Conservation (phyloP, 2,888 invertebrate species). For the Ommatoiulus sabulosus region DNA sequence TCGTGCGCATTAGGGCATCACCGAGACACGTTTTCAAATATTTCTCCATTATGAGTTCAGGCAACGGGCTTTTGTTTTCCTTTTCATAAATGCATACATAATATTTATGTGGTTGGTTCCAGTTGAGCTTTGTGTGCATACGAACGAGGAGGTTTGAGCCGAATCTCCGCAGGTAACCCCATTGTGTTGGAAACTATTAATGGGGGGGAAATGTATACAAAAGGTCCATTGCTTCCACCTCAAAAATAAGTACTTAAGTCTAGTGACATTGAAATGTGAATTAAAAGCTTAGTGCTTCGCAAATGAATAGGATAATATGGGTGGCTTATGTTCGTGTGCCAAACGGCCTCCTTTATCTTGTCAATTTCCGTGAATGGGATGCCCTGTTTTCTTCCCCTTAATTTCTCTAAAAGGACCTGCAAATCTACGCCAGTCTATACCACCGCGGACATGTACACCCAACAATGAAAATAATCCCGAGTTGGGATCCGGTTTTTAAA, state of each 20-base stretch:
- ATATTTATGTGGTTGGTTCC: constrained; percentile 42
- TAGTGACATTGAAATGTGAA: constrained; percentile 55
- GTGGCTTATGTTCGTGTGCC: constrained; percentile 56
- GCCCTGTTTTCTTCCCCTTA: constrained; percentile 28
- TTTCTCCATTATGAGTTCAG: not conserved
- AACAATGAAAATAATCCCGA: constrained; percentile 43
- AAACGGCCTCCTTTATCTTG: constrained; percentile 51
- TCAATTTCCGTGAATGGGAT: constrained; percentile 47
- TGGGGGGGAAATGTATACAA: constrained; percentile 42
- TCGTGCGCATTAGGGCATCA: constrained; percentile 9
- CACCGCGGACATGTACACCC: not conserved
- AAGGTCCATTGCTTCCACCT: constrained; percentile 48
- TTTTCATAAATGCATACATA: constrained; percentile 31
- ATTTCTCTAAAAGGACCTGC: constrained; percentile 34
- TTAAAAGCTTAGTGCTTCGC: constrained; percentile 53
- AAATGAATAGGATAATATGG: constrained; percentile 52
- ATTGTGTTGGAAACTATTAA: constrained; percentile 51
- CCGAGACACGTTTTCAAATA: not conserved
- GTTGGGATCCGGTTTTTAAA: constrained; percentile 41
- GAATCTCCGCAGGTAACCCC: constrained; percentile 51
- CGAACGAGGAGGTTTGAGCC: constrained; percentile 7
- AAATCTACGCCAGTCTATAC: not conserved
- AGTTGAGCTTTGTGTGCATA: constrained; percentile 20
- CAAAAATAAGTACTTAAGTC: constrained; percentile 45
- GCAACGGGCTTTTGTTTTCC: constrained; percentile 7